These are phyloP conservation scores for Myioborus melanocephalus DNA, from an alignment of 2,797 vertebrate species.

Conservation along the genomic window DNA sequence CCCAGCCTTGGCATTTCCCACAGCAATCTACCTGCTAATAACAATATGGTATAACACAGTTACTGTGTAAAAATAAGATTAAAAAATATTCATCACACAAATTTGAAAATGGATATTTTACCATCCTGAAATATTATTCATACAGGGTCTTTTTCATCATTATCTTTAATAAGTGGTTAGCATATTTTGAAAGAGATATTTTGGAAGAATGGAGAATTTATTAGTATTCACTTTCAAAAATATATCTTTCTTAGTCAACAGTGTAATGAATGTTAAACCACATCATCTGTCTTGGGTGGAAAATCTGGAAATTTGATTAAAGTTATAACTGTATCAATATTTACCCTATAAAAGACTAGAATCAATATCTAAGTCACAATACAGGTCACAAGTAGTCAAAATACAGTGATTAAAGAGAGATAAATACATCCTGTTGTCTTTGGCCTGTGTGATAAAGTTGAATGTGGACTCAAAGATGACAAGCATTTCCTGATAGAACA, in stretches of 20 bases:
- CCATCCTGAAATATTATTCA: background rate
- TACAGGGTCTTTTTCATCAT: background rate
- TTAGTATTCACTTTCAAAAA: background rate
- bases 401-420: background rate
- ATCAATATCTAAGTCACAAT: slow-evolving; percentile 3
- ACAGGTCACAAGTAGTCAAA: background rate
- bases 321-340: background rate
- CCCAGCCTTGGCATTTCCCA: background rate
- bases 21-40: background rate
- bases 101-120: background rate
- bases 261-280: background rate
- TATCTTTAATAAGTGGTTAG: background rate
- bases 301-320: background rate
- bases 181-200: background rate
- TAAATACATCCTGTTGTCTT: background rate
- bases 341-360: background rate
- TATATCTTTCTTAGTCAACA: background rate
- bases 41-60: background rate
- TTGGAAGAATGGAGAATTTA: background rate
- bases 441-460: background rate
- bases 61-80: background rate
- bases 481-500: background rate
- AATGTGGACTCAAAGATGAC: background rate
- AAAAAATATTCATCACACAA: background rate
- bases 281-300: background rate